Evolutionary conservation across 2,797 vertebrate genomes (phyloP).

Genomic region (Borostomias antarcticus): DNA sequence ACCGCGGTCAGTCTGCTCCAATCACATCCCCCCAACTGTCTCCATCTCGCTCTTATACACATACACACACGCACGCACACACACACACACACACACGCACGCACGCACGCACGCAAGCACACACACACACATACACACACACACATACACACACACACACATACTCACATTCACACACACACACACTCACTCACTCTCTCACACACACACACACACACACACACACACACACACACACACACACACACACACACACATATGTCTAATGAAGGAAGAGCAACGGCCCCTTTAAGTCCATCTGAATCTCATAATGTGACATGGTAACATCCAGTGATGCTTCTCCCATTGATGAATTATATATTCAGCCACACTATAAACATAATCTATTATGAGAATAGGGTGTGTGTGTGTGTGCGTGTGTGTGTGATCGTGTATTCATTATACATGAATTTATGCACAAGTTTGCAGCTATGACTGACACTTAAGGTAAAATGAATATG

Average conservation of each 20-base stretch:
- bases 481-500: slow-evolving; percentile 78
- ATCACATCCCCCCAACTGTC: slow-evolving; percentile 48
- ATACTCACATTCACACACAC: slow-evolving; percentile 5
- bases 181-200: slow-evolving; percentile 17
- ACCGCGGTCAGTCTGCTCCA: slow-evolving; percentile 59
- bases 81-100: slow-evolving; percentile 4
- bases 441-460: too few relatives aligned
- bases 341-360: slow-evolving; percentile 76
- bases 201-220: slow-evolving; percentile 7
- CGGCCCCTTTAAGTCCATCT: slow-evolving; percentile 70
- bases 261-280: slow-evolving; percentile 50
- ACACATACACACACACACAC: not conserved
- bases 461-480: slow-evolving; percentile 68
- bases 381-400: slow-evolving; percentile 70
- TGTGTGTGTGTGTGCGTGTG: slow-evolving; percentile 25
- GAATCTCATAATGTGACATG: slow-evolving; percentile 75
- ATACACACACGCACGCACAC: slow-evolving; percentile 1
- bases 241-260: slow-evolving; percentile 16
- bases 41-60: slow-evolving; percentile 17
- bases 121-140: slow-evolving; percentile 19
- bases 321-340: slow-evolving; percentile 63
- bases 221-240: not conserved
- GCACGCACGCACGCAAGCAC: too few relatives aligned
- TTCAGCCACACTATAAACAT: slow-evolving; percentile 73
- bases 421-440: not conserved